Evolutionary conservation across 2,888 invertebrate genomes (phyloP).

Genomic region (Eurytoma adleriae): DNA sequence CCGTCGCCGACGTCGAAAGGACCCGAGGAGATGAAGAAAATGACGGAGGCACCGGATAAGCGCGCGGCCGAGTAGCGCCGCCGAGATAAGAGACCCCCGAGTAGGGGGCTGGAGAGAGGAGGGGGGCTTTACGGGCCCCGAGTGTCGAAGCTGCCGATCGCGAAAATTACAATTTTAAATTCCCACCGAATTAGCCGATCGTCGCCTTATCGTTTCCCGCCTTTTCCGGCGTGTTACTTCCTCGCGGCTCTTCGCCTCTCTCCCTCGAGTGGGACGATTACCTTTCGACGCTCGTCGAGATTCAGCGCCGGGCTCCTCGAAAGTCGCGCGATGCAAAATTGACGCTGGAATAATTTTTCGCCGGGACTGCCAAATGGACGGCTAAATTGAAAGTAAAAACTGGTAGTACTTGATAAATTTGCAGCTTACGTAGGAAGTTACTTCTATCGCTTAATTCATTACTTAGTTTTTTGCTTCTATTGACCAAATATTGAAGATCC

Average conservation of each 20-base stretch:
- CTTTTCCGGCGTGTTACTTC: not conserved
- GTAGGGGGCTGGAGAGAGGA: conserved; percentile 7
- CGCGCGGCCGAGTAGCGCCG: not conserved
- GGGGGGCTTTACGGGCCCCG: not conserved
- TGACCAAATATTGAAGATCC: no score
- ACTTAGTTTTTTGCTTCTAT: not conserved
- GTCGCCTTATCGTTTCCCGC: conserved; percentile 1
- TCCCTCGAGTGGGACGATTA: not conserved
- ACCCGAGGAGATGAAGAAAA: conserved; percentile 27
- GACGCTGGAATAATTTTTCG: no score
- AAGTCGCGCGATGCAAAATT: no score
- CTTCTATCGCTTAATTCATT: no score
- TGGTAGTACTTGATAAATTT: no score
- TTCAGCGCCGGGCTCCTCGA: no score
- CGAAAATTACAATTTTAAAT: conserved; percentile 50
- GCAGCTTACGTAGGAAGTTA: no score
- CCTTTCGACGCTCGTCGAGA: not conserved
- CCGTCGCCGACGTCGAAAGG: conserved; percentile 28
- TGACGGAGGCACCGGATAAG: conserved; percentile 31
- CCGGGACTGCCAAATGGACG: no score
- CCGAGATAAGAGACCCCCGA: conserved; percentile 16
- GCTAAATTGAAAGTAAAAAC: no score
- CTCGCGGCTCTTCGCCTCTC: not conserved
- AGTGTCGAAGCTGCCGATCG: conserved; percentile 23
- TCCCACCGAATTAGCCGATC: conserved; percentile 15